These are phyloP conservation scores for Paratrypauchen microcephalus DNA, from an alignment of 2,797 vertebrate genomes.

Conservation along the genomic window DNA sequence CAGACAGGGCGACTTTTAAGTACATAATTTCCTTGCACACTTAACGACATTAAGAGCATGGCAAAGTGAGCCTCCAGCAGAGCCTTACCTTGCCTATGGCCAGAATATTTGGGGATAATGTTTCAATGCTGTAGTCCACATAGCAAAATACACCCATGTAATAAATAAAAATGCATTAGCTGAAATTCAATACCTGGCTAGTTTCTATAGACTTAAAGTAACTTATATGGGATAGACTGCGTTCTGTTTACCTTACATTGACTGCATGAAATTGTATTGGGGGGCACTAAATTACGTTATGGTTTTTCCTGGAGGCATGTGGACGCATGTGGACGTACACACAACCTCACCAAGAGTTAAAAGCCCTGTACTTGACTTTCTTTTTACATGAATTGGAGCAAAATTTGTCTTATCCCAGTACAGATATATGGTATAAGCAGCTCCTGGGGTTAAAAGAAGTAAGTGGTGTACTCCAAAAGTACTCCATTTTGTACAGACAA, in stretches of 20 bases:
- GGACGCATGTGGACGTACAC: not conserved
- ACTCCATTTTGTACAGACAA: too few species aligned
- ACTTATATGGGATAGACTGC: not conserved
- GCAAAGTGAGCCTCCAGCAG: not conserved
- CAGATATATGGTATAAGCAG: too few species aligned
- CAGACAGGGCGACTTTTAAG: not conserved
- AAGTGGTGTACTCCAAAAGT: too few species aligned
- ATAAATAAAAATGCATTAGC: slow-evolving; percentile 6
- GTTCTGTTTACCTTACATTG: not conserved
- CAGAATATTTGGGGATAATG: not conserved
- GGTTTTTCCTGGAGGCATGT: not conserved
- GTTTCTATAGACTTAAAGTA: not conserved
- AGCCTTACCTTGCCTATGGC: not conserved
- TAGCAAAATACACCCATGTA: not conserved
- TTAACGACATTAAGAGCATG: not conserved
- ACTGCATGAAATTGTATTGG: not conserved
- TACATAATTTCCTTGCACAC: not conserved
- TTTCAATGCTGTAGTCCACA: not conserved
- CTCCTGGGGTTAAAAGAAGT: too few species aligned
- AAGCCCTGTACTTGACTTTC: not conserved
- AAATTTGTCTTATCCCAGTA: too few species aligned
- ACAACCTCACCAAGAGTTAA: not conserved
- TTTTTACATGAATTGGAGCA: too few species aligned
- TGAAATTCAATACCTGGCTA: not conserved
- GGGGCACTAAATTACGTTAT: not conserved